A percentile compares a stretch with the other conserved stretches of the same genome.
phyloP scores from a whole-genome alignment of 2,888 invertebrate species.

The Tachystola acroxantha region DNA sequence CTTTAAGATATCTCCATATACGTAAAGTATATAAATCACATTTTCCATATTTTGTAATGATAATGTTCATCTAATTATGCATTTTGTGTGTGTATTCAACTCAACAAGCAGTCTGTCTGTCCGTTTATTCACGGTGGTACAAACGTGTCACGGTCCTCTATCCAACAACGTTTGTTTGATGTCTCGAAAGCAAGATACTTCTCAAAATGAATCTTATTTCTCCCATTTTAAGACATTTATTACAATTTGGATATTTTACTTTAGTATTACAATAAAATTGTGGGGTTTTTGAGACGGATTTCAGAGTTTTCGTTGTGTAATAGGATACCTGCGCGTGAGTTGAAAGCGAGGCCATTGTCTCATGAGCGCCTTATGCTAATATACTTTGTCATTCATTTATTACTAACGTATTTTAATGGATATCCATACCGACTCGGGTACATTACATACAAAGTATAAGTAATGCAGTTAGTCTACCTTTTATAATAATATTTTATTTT shows the following conservation, averaged over 20 bases:
- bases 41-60: too few species aligned
- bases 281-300: constrained; percentile 40
- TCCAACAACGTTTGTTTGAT: background rate
- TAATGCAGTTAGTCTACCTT: too few species aligned
- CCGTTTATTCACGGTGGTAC: constrained; percentile 68
- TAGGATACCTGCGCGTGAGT: constrained; percentile 59
- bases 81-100: constrained; percentile 52
- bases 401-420: constrained; percentile 31
- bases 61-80: constrained; percentile 26
- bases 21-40: too few species aligned
- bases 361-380: constrained; percentile 52
- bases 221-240: too few species aligned
- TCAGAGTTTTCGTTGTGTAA: constrained; percentile 52
- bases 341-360: constrained; percentile 49
- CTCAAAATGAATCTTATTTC: background rate
- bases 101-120: constrained; percentile 46
- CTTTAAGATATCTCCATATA: too few species aligned
- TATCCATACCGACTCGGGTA: constrained; percentile 38
- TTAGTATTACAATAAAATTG: constrained; percentile 12
- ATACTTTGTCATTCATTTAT: constrained; percentile 32
- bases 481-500: too few species aligned
- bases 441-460: too few species aligned
- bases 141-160: constrained; percentile 53
- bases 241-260: background rate
- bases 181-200: constrained; percentile 1